Evolutionary conservation across 2,113 vertebrate genomes (phyloP).

Genomic region (Myrmecobius fasciatus): DNA sequence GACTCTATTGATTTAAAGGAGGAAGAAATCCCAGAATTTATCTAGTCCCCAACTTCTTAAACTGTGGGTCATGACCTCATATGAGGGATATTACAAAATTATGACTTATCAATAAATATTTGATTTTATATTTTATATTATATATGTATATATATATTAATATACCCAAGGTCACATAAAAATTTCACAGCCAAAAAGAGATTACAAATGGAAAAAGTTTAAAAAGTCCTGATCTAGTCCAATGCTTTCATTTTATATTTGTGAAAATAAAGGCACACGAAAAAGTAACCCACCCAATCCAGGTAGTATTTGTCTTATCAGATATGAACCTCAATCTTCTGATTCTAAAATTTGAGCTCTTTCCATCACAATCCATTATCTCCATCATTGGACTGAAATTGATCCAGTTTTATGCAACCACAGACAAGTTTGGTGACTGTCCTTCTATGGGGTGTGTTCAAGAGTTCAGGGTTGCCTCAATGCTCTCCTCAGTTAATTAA

Average conservation of each 20-base stretch:
- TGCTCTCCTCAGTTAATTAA: not conserved
- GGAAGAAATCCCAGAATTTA: not conserved
- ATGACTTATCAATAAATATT: too few species aligned
- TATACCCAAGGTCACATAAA: too few species aligned
- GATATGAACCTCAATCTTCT: not conserved
- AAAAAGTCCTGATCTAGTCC: not conserved
- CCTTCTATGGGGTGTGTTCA: not conserved
- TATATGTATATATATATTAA: too few species aligned
- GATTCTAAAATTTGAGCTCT: not conserved
- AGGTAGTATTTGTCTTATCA: not conserved
- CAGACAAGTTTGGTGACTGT: not conserved
- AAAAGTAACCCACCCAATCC: not conserved
- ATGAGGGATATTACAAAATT: too few species aligned
- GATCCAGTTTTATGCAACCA: not conserved
- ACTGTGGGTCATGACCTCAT: too few species aligned
- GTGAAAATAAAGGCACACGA: not conserved
- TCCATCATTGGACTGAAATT: not conserved
- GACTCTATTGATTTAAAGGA: not conserved
- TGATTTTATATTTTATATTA: too few species aligned
- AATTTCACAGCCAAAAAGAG: too few species aligned
- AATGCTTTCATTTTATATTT: not conserved
- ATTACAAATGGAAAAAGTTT: too few species aligned
- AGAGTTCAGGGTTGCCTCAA: not conserved
- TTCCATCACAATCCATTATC: not conserved
- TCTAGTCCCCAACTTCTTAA: not conserved